Base-by-base conservation (phyloP, 2,113 vertebrate genomes). In the Ciconia maguari region DNA sequence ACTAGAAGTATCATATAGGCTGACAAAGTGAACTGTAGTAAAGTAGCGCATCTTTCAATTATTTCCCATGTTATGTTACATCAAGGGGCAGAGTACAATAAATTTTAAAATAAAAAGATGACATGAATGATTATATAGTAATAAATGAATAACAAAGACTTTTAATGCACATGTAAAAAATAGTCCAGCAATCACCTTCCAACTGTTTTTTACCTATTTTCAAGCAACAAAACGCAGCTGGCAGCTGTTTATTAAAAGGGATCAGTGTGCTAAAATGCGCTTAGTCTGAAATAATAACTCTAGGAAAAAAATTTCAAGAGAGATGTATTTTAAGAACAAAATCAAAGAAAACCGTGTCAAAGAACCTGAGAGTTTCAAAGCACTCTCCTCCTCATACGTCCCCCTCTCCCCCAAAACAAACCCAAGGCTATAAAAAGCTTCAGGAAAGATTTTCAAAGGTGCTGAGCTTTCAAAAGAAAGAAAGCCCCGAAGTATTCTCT, bases 401-500 rank as follows among this genome's bases (percentile, higher is more conserved):
- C 15, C 10, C 7, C 52, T 74, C 36, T 76, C 18, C 36, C 19
- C 34, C 20, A 30, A 83, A 94, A 93, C 32, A 85, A 90, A 85
- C 58, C 26, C n/a, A 94, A 85, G 84, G 68, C 94, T 82, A 90
- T 86, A 90, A 95, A 93, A 92, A 95, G 48, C 87, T 88, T 90
- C 36, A 85, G 93, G 54, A 95, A 77, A 30, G 7, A 54, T 88
- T 96, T 96, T 94, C 93, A 96, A 93, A 97, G 91, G 34, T 0
- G 0, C 29, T 34, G 66, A 83, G 87, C 38, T 95, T 95, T 90
- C 87, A 88, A 86, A 93, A 92, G 62, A 54, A 79, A 91, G 71
- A 77, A 87, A 91, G 75, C 20, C 55, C 62, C 5, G 9, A 83
- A 71, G 49, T 89, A 77, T 74, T 94, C 90, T 22, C 52, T 32